A percentile compares a stretch with the other conserved stretches of the same genome.
Conservation (phyloP, 2,113 vertebrate genomes). For the Psittacara wagleri region DNA sequence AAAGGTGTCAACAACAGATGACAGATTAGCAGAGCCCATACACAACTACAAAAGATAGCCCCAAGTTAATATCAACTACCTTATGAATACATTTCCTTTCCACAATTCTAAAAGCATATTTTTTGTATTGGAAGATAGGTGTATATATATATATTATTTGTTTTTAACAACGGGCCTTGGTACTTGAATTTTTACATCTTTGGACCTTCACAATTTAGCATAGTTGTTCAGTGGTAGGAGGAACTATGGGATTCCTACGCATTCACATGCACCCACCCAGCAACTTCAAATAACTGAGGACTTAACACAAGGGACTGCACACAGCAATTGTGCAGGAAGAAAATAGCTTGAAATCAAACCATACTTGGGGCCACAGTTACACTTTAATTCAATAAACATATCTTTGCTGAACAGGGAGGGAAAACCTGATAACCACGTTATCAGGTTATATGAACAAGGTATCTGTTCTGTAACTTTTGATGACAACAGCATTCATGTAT, state of each 20-base stretch:
- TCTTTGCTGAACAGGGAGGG: neutral
- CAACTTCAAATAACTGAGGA: neutral
- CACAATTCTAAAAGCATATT: neutral
- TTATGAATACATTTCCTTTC: neutral
- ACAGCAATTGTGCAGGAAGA: neutral
- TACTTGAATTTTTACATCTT: neutral
- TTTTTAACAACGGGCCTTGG: neutral
- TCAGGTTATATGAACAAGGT: neutral
- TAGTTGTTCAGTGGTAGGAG: neutral
- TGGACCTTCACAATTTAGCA: neutral
- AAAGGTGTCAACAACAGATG: neutral
- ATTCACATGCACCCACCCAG: neutral
- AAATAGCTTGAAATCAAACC: neutral
- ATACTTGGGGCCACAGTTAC: neutral
- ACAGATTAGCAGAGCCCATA: neutral
- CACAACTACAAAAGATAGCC: neutral
- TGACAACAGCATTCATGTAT: neutral
- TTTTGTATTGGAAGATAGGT: neutral
- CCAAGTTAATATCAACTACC: neutral
- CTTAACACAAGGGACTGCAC: neutral
- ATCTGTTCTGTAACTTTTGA: neutral
- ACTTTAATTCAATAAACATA: neutral
- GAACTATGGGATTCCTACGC: neutral
- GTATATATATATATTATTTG: too few species aligned
- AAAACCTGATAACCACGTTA: neutral